Evolutionary conservation across 35 echinoderm and acorn worm species (phyloP), one percentile per base, ranked within the genome.

Genomic region (Ophioderma brevispina): DNA sequence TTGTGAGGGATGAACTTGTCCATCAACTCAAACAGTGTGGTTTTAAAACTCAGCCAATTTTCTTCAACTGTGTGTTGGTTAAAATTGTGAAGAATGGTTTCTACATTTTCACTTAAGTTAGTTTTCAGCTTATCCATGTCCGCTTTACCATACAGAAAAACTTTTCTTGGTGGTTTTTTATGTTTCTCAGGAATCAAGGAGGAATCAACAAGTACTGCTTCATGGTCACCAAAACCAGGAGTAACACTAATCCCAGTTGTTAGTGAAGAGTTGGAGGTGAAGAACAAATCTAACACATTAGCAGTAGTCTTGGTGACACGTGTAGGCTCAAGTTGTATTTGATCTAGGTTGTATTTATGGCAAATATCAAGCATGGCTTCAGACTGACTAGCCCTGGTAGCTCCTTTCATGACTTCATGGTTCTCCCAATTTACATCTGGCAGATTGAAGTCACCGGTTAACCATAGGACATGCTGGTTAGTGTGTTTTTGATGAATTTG

Each of bases 401-500:
- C 35, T 88, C 52, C 31, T 78, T 87, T 23, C 46, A 52, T 52
- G 46, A 52, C 46, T 52, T 52, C 8, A 52, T 52, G 46, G 46
- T 52, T 52, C 8, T 88, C 89, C 79, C 89, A 95, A 4, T 80
- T 75, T 36, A 94, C 55, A 78, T 95, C 89, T 55, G 91, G 91
- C 32, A 95, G 89, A 36, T 84, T 95, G 76, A 95, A 91, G 50
- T 95, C 89, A 0, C 94, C 94, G 1, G 82, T 31, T 8, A 95
- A 52, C 93, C 93, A 95, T 34, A 93, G 33, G 13, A 77, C 43
- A 21, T 52, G 8, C 46, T 52, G 46, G 46, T 11, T 52, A 11
- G 8, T 8, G 46, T 52, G 8, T 52, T 52, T 52, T 52, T 52
- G 46, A 52, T 52, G 46, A 52, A 52, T 52, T 21, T 52, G 8